These are phyloP conservation scores for Pipistrellus nathusii DNA, from an alignment of 2,797 vertebrate species.

Conservation along the genomic window DNA sequence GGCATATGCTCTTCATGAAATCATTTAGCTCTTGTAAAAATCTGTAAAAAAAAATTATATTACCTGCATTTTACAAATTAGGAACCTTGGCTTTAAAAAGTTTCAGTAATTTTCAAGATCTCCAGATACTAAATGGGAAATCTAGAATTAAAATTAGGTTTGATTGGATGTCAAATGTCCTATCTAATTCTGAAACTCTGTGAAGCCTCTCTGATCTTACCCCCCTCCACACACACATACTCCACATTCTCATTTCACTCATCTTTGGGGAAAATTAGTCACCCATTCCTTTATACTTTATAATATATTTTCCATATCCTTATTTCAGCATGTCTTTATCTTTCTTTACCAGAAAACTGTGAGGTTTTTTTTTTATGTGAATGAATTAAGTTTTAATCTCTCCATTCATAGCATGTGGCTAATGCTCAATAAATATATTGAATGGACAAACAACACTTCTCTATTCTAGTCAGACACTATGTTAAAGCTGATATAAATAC, in stretches of 20 bases:
- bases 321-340: neutral
- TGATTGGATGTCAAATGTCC: neutral
- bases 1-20: neutral
- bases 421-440: constrained; percentile 10
- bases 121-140: constrained; percentile 18
- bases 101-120: neutral
- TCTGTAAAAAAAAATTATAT: constrained; percentile 52
- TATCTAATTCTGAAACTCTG: neutral
- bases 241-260: neutral
- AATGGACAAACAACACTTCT: neutral
- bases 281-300: neutral
- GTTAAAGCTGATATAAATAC: constrained; percentile 36
- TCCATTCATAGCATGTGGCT: neutral
- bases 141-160: constrained; percentile 12
- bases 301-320: neutral
- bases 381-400: constrained; percentile 43
- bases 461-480: neutral
- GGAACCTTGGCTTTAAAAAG: neutral
- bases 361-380: constrained; percentile 21
- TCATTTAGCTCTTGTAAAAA: constrained; percentile 16
- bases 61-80: constrained; percentile 25
- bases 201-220: neutral
- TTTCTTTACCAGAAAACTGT: constrained; percentile 19
- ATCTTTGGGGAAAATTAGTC: neutral
- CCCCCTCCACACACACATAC: neutral